Evolutionary conservation across 2,888 invertebrate genomes (phyloP).

Genomic region (Ichneumon xanthorius): DNA sequence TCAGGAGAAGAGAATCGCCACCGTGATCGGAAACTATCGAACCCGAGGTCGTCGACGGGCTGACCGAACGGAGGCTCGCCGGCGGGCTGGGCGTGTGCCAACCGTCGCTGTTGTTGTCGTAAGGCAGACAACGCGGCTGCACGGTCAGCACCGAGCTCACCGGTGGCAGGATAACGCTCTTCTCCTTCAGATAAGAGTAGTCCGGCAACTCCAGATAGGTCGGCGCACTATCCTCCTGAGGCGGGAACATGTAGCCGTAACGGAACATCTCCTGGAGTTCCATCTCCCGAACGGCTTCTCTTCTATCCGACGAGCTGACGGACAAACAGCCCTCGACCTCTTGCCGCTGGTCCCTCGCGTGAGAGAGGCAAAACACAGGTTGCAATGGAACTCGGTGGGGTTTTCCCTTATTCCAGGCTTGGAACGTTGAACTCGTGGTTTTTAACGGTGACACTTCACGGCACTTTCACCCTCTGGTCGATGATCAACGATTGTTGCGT

Average conservation of each 20-base stretch:
- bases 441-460: not conserved
- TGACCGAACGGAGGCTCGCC: constrained; percentile 81
- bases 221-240: constrained; percentile 78
- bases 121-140: constrained; percentile 67
- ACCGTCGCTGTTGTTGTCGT: constrained; percentile 82
- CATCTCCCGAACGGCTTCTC: constrained; percentile 70
- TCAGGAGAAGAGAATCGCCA: constrained; percentile 54
- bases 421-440: constrained; percentile 8
- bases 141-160: constrained; percentile 75
- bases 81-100: constrained; percentile 84
- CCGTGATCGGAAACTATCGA: constrained; percentile 80
- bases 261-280: constrained; percentile 84
- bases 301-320: not conserved
- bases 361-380: not conserved
- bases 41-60: constrained; percentile 78
- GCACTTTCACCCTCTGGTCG: constrained; percentile 19
- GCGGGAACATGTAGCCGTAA: constrained; percentile 82
- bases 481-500: not conserved
- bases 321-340: not conserved
- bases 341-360: not conserved
- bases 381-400: not conserved
- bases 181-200: constrained; percentile 78
- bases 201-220: constrained; percentile 80
- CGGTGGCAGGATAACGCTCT: constrained; percentile 77
- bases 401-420: not conserved